Evolutionary conservation across 2,113 vertebrate species (phyloP).

Genomic region (Epinephelus lanceolatus): DNA sequence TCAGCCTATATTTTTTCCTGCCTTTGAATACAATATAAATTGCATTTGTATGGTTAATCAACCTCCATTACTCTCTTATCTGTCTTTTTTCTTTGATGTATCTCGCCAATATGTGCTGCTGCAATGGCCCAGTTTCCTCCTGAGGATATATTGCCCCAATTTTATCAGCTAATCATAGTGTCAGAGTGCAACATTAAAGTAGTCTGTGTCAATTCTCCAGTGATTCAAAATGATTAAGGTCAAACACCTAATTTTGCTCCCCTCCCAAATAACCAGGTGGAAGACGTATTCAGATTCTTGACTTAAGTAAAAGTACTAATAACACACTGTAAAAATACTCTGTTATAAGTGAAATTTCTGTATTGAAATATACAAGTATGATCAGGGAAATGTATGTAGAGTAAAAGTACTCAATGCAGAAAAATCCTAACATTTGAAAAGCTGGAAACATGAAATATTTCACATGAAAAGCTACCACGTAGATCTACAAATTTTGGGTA

Average conservation of each 20-base stretch:
- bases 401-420: too few relatives aligned
- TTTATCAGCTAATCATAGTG: constrained; percentile 35
- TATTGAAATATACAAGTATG: too few relatives aligned
- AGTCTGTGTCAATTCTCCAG: neutral
- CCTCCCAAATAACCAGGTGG: neutral
- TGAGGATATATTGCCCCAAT: constrained; percentile 20
- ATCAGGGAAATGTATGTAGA: too few relatives aligned
- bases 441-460: too few relatives aligned
- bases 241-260: constrained; percentile 9
- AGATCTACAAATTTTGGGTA: too few relatives aligned
- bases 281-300: too few relatives aligned
- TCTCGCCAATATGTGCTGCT: constrained; percentile 20
- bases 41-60: constrained; percentile 11
- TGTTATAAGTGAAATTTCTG: too few relatives aligned
- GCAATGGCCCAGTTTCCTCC: constrained; percentile 34
- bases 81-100: constrained; percentile 12
- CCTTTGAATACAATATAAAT: neutral
- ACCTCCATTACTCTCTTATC: constrained; percentile 1
- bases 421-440: too few relatives aligned
- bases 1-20: constrained; percentile 5
- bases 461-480: too few relatives aligned
- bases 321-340: too few relatives aligned
- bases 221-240: constrained; percentile 13
- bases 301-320: too few relatives aligned
- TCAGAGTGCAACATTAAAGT: constrained; percentile 34